Conservation (phyloP, 1,140 invertebrate genomes). For the Drosophila mojavensis region DNA sequence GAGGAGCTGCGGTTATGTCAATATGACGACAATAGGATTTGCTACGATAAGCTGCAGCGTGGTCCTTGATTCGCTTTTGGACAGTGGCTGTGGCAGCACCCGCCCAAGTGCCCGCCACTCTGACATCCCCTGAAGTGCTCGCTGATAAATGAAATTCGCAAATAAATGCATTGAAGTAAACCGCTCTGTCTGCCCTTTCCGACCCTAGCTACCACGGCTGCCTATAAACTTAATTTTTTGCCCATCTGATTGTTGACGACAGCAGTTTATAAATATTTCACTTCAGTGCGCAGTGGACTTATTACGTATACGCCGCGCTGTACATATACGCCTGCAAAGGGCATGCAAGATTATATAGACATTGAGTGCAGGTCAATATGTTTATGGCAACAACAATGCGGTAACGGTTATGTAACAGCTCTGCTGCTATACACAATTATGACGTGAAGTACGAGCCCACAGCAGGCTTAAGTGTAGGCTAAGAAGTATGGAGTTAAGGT, state of each 20-base stretch:
- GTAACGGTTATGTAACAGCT: no score
- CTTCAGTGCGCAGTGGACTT: constrained; percentile 36
- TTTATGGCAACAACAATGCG: no score
- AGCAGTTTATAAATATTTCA: constrained; percentile 74
- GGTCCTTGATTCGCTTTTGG: constrained; percentile 60
- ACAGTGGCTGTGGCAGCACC: constrained; percentile 3
- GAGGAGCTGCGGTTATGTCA: constrained; percentile 73
- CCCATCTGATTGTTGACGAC: constrained; percentile 47
- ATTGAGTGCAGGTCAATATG: no score
- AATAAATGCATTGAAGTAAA: constrained; percentile 74
- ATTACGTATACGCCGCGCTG: constrained; percentile 22
- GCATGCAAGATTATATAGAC: not conserved
- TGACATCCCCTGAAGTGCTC: constrained; percentile 44
- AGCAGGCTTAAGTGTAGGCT: no score
- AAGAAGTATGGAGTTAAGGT: no score
- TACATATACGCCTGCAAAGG: not conserved
- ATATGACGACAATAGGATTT: constrained; percentile 82
- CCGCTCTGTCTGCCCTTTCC: not conserved
- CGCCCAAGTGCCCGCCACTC: constrained; percentile 14
- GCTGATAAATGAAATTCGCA: constrained; percentile 79
- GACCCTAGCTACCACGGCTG: not conserved
- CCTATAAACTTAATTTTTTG: not conserved
- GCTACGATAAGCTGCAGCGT: constrained; percentile 68
- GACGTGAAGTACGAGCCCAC: no score
- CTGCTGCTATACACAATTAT: no score